Evolutionary conservation across 1,140 invertebrate genomes (phyloP).

Genomic region (Asbolus verrucosus): DNA sequence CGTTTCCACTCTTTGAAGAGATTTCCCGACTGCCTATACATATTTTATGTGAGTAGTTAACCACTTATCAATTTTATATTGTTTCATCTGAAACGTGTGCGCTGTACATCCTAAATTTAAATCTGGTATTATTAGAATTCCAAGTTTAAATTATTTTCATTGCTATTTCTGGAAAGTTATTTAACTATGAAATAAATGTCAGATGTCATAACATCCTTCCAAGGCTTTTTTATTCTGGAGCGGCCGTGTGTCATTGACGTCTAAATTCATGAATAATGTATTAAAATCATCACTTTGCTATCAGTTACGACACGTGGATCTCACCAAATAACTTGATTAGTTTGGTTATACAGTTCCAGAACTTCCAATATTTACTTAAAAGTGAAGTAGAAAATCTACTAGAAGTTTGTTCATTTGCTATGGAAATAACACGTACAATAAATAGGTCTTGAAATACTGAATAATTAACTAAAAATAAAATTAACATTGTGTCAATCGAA

Average conservation of each 20-base stretch:
- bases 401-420: no score
- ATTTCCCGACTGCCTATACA: no score
- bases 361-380: neutral
- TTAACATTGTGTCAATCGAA: no score
- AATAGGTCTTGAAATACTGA: no score
- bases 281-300: slow-evolving; percentile 39
- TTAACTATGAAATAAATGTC: slow-evolving; percentile 8
- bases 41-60: no score
- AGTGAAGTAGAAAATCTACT: neutral
- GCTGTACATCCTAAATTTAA: no score
- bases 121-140: no score
- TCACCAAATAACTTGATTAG: slow-evolving; percentile 41
- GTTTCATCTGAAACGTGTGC: no score
- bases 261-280: slow-evolving; percentile 43
- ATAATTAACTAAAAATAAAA: no score
- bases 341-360: slow-evolving; percentile 14
- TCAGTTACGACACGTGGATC: slow-evolving; percentile 32
- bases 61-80: no score
- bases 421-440: neutral
- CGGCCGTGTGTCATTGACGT: slow-evolving; percentile 27
- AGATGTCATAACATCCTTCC: neutral
- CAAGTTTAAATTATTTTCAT: no score
- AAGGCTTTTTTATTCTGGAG: slow-evolving; percentile 22
- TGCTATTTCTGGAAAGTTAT: slow-evolving; percentile 8
- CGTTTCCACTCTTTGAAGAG: no score